These are phyloP conservation scores for Sinhomidia bicolor DNA, from an alignment of 2,888 invertebrate genomes.

Conservation along the genomic window DNA sequence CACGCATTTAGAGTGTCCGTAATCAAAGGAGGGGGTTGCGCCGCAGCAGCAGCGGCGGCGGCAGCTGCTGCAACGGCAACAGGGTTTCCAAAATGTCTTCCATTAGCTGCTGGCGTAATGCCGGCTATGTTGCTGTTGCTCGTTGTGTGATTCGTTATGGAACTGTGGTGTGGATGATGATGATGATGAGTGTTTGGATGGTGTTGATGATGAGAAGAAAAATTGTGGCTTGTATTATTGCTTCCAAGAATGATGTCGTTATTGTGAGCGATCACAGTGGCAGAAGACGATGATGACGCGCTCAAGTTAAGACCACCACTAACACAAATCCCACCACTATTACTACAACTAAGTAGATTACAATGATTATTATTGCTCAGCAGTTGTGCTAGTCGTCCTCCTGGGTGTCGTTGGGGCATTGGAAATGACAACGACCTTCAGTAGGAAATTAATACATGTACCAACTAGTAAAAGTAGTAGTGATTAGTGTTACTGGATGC, in stretches of 20 bases:
- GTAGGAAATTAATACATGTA: no score
- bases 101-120: slow-evolving; percentile 44
- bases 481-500: no score
- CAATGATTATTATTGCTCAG: slow-evolving; percentile 72
- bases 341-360: slow-evolving; percentile 55
- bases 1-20: slow-evolving; percentile 82
- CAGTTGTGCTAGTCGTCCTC: slow-evolving; percentile 68
- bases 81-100: slow-evolving; percentile 61
- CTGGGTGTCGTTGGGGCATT: slow-evolving; percentile 77
- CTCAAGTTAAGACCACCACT: no score
- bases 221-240: not conserved
- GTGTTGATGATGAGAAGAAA: no score
- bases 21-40: slow-evolving; percentile 77
- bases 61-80: slow-evolving; percentile 45
- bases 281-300: no score
- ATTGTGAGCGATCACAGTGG: not conserved
- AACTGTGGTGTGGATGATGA: no score
- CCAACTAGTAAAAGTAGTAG: no score
- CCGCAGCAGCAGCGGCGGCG: slow-evolving; percentile 21
- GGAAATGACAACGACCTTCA: no score
- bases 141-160: not conserved
- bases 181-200: no score
- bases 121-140: slow-evolving; percentile 45
- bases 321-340: slow-evolving; percentile 50
- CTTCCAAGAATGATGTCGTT: slow-evolving; percentile 1